phyloP scores from a whole-genome alignment of 2,888 invertebrate genomes.

The Pardosa pseudoannulata region DNA sequence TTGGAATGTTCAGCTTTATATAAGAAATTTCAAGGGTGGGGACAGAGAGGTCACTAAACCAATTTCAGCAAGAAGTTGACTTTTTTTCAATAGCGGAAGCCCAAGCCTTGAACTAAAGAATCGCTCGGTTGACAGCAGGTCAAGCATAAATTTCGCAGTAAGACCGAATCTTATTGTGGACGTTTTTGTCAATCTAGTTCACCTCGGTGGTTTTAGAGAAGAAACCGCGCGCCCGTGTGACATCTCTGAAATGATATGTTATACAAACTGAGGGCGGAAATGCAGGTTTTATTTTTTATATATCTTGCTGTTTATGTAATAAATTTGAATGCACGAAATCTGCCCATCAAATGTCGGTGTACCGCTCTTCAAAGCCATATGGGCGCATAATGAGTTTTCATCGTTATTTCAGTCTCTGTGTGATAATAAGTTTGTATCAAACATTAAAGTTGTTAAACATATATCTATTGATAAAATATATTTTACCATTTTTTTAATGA shows the following conservation, averaged over 20 bases:
- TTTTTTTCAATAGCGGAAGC: slow-evolving; percentile 15
- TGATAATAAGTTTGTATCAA: too few species aligned
- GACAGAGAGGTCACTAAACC: slow-evolving; percentile 52
- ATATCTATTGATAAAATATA: too few species aligned
- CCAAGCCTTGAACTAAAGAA: slow-evolving; percentile 4
- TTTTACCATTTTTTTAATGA: too few species aligned
- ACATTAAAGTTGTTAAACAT: too few species aligned
- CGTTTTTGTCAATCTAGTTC: slow-evolving; percentile 17
- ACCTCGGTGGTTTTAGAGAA: slow-evolving; percentile 20
- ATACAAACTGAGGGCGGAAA: slow-evolving; percentile 30
- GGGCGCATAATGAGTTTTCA: too few species aligned
- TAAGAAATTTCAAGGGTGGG: slow-evolving; percentile 35
- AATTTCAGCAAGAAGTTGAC: slow-evolving; percentile 9
- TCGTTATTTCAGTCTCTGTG: too few species aligned
- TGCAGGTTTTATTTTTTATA: not conserved
- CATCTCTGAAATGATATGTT: slow-evolving; percentile 24
- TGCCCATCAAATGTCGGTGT: too few species aligned
- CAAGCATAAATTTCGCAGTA: slow-evolving; percentile 59
- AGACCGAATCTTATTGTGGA: not conserved
- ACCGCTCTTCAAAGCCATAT: too few species aligned
- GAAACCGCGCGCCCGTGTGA: slow-evolving; percentile 15
- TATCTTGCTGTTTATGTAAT: too few species aligned
- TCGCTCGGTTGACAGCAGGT: slow-evolving; percentile 28
- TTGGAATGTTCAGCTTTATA: not conserved
- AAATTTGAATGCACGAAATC: too few species aligned